A percentile compares a stretch with the other conserved stretches of the same genome.
These are phyloP conservation scores for Hermetia illucens DNA, from an alignment of 1,140 invertebrate genomes.

Conservation along the genomic window DNA sequence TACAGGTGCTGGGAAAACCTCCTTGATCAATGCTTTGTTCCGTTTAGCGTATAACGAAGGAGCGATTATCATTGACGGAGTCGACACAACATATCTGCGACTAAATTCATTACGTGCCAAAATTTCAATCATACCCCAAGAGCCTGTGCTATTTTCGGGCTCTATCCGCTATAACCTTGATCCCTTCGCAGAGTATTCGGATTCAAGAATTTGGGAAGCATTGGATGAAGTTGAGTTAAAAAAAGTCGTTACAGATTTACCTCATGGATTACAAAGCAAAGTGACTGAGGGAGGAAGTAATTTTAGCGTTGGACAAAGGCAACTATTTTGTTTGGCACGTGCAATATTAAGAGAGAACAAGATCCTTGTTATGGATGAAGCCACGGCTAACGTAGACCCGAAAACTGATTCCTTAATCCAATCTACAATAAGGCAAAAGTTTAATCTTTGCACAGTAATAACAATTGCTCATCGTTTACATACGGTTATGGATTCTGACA, in stretches of 20 bases:
- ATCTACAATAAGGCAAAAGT: conserved; percentile 44
- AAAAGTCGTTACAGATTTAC: conserved; percentile 40
- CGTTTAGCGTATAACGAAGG: conserved; percentile 58
- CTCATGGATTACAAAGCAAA: conserved; percentile 41
- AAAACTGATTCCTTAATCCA: conserved; percentile 47
- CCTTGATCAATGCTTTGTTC: conserved; percentile 66
- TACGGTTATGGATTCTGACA: conserved; percentile 59
- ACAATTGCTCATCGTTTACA: conserved; percentile 57
- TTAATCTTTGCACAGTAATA: conserved; percentile 49
- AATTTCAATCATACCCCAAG: conserved; percentile 84
- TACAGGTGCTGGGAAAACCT: conserved; percentile 89
- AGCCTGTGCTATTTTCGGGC: conserved; percentile 73
- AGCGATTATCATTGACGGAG: conserved; percentile 54
- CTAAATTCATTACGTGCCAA: conserved; percentile 57
- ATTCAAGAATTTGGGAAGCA: conserved; percentile 66
- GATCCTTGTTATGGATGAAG: conserved; percentile 59
- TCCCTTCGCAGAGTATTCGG: conserved; percentile 64
- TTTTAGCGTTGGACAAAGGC: conserved; percentile 59
- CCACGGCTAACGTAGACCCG: conserved; percentile 47
- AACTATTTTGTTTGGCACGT: conserved; percentile 59
- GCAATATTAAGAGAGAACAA: conserved; percentile 53
- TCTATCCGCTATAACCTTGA: conserved; percentile 71
- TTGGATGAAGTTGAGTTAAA: conserved; percentile 49
- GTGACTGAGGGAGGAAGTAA: conserved; percentile 46
- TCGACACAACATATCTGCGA: conserved; percentile 42